A percentile compares a stretch with the other conserved stretches of the same genome.
Conservation (phyloP, 2,113 vertebrate species). For the Numenius arquata region DNA sequence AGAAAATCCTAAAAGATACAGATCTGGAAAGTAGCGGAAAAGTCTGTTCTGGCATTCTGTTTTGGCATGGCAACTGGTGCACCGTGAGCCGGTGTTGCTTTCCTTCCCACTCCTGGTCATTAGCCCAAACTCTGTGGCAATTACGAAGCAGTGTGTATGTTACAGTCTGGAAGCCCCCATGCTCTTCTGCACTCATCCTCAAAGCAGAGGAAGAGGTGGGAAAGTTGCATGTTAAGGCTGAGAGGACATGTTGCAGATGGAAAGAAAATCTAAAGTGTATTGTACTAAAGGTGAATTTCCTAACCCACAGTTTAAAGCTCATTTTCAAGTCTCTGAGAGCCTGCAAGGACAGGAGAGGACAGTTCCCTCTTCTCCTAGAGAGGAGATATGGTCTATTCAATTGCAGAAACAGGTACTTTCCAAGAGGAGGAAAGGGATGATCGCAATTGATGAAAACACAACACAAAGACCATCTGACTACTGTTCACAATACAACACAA, state of each 20-base stretch:
- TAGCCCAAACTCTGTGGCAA: neutral
- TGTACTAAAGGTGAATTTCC: neutral
- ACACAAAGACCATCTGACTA: neutral
- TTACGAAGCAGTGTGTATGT: neutral
- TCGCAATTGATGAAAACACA: neutral
- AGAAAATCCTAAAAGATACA: neutral
- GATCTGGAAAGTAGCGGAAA: neutral
- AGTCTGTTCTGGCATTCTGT: neutral
- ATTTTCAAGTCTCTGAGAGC: neutral
- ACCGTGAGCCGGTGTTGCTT: neutral
- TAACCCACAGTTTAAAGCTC: neutral
- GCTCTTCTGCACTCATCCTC: neutral
- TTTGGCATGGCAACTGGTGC: neutral
- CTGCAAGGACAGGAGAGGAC: neutral
- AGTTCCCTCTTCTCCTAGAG: neutral
- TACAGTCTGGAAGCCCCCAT: neutral
- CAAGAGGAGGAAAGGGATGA: neutral
- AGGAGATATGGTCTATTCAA: neutral
- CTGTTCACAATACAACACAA: neutral
- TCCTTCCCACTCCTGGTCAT: neutral
- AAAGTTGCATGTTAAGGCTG: fast-evolving
- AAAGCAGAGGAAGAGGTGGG: neutral
- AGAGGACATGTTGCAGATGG: neutral
- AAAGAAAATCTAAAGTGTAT: neutral
- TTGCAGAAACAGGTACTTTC: neutral